A percentile compares a stretch with the other conserved stretches of the same genome.
Evolutionary conservation across 2,113 vertebrate genomes (phyloP).

Genomic region (Xerus inauris): DNA sequence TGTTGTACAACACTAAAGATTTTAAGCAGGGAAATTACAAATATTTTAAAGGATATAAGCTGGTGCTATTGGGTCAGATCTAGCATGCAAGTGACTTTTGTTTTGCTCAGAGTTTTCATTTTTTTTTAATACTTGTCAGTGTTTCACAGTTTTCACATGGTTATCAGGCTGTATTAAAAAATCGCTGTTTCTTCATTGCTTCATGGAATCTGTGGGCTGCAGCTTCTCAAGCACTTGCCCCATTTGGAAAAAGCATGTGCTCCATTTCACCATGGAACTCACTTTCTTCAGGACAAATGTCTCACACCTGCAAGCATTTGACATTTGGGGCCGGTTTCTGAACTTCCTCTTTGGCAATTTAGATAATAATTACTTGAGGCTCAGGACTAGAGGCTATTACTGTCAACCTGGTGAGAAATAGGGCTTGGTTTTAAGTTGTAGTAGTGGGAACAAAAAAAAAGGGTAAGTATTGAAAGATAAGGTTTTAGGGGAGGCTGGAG

Average conservation of each 20-base stretch:
- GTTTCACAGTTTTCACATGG: not conserved
- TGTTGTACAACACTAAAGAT: not conserved
- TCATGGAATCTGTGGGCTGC: not conserved
- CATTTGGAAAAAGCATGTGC: not conserved
- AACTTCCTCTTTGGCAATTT: not conserved
- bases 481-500: too few relatives aligned
- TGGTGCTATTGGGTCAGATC: not conserved
- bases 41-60: not conserved
- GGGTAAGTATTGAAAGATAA: not conserved
- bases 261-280: not conserved
- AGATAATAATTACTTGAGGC: not conserved
- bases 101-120: conserved; percentile 16
- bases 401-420: not conserved
- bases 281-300: not conserved
- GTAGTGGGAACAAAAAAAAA: not conserved
- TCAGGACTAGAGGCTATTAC: not conserved
- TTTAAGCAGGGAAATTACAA: not conserved
- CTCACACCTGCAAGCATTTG: not conserved
- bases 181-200: not conserved
- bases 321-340: not conserved
- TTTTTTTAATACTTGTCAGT: not conserved
- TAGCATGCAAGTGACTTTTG: not conserved
- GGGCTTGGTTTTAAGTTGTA: not conserved
- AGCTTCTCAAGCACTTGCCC: not conserved
- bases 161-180: not conserved